Percentiles rank a stretch among this genome's conserved stretches.
phyloP scores from a whole-genome alignment of 1,140 invertebrate genomes.

The Macrotrachela quadricornifera region DNA sequence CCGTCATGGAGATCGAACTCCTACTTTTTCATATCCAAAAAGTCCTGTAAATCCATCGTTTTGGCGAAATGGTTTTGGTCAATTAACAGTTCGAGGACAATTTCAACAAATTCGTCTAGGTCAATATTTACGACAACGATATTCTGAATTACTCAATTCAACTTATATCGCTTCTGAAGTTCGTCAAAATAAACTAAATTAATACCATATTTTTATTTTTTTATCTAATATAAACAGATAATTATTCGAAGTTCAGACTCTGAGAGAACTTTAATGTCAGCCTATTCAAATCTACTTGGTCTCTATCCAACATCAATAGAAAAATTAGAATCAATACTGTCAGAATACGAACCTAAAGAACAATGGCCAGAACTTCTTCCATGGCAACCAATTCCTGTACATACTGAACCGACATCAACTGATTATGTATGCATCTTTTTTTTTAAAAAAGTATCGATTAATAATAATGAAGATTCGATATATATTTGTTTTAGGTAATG shows the following conservation, averaged over 20 bases:
- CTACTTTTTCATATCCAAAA: constrained; percentile 42
- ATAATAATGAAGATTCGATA: no score
- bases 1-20: constrained; percentile 56
- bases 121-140: not conserved
- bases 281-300: constrained; percentile 52
- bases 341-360: no score
- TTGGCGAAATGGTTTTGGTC: constrained; percentile 34
- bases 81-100: constrained; percentile 3
- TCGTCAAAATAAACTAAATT: no score
- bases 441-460: no score
- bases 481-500: no score
- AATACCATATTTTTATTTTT: no score
- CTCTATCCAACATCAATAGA: constrained; percentile 34
- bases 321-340: no score
- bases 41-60: constrained; percentile 43
- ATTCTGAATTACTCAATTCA: not conserved
- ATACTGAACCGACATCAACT: not conserved
- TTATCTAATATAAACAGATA: constrained; percentile 38
- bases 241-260: constrained; percentile 49
- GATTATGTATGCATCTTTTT: no score
- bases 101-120: not conserved
- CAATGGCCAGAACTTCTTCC: not conserved
- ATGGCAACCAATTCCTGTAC: constrained; percentile 7
- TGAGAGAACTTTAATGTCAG: constrained; percentile 65
- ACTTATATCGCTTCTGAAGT: constrained; percentile 12